Evolutionary conservation across 2,888 invertebrate genomes (phyloP).

Genomic region (Amiota minor): DNA sequence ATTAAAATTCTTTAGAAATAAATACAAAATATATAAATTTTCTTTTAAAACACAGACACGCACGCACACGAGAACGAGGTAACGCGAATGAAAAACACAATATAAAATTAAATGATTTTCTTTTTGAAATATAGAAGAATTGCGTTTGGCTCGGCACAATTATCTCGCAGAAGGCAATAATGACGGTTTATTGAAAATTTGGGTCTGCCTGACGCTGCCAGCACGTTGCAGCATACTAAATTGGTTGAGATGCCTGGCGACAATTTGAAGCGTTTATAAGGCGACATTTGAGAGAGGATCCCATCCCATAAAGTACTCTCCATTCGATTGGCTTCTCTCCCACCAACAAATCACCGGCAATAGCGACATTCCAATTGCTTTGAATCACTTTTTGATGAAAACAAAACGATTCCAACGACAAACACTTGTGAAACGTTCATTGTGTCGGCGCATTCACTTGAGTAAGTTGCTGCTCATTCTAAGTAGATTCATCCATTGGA

Average conservation of each 20-base stretch:
- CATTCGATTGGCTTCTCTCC: not conserved
- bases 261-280: constrained; percentile 17
- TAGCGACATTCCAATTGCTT: constrained; percentile 39
- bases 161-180: not conserved
- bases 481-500: constrained; percentile 53
- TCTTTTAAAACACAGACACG: constrained; percentile 22
- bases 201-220: constrained; percentile 41
- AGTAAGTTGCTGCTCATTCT: constrained; percentile 32
- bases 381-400: constrained; percentile 12
- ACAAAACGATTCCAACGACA: constrained; percentile 49
- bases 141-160: not conserved
- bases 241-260: constrained; percentile 40
- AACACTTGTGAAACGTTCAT: constrained; percentile 67
- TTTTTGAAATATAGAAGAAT: not conserved
- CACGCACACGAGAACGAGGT: not conserved
- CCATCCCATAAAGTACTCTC: not conserved
- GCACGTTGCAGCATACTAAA: constrained; percentile 57
- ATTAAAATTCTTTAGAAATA: constrained; percentile 29
- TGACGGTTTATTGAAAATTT: not conserved
- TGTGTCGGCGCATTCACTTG: constrained; percentile 45
- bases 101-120: not conserved
- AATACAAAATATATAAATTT: constrained; percentile 9
- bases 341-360: constrained; percentile 22
- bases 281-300: constrained; percentile 2
- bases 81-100: not conserved